phyloP scores from a whole-genome alignment of 2,113 vertebrate genomes.

The Polypterus bichir region DNA sequence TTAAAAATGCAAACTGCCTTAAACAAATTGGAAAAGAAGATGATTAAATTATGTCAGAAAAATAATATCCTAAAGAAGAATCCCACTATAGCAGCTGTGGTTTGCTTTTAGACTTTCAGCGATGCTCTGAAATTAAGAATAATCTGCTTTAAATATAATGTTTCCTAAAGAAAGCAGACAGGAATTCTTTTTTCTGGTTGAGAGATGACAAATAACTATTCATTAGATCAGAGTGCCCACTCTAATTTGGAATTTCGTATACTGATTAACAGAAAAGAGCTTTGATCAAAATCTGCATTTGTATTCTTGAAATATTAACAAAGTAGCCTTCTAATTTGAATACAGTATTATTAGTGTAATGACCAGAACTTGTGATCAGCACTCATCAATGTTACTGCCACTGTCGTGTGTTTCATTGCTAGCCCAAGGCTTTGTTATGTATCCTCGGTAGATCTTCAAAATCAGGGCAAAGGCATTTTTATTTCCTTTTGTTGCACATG shows the following conservation, averaged over 20 bases:
- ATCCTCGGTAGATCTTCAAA: slow-evolving; percentile 41
- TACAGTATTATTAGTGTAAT: slow-evolving; percentile 97
- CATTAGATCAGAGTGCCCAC: slow-evolving; percentile 36
- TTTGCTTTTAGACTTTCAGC: no score
- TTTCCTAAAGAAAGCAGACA: no score
- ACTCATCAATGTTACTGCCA: slow-evolving; percentile 86
- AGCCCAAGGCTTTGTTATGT: slow-evolving; percentile 58
- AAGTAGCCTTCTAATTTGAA: slow-evolving; percentile 66
- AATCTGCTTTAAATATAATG: no score
- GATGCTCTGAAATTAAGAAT: no score
- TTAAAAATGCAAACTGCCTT: no score
- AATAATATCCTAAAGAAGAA: no score
- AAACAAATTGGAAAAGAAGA: no score
- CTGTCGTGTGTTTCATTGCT: slow-evolving; percentile 51
- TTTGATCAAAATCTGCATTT: slow-evolving; percentile 28
- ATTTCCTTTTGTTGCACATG: slow-evolving; percentile 45
- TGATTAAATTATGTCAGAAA: no score
- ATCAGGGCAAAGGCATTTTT: slow-evolving; percentile 30
- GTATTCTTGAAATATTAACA: slow-evolving; percentile 30
- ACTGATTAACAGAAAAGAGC: slow-evolving; percentile 26
- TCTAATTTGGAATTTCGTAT: slow-evolving; percentile 42
- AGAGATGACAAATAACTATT: slow-evolving; percentile 50
- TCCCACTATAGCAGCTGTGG: no score
- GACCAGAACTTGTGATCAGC: slow-evolving; percentile 84
- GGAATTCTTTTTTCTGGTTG: slow-evolving; percentile 33